Base-by-base conservation (phyloP, 2,113 vertebrate genomes). In the Channa argus region DNA sequence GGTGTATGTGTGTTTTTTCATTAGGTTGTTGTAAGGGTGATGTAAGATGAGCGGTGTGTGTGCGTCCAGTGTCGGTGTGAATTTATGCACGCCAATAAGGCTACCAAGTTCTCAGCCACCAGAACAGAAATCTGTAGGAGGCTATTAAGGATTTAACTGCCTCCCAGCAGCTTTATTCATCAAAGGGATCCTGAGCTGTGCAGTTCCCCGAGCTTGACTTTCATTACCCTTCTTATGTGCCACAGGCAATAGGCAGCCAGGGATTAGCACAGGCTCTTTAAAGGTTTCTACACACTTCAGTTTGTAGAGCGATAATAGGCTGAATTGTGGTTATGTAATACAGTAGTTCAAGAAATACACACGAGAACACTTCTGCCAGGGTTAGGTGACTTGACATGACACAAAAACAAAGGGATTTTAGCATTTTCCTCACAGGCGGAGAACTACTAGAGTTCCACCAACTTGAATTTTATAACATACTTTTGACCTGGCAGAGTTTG, bases 111-210 rank as follows among this genome's bases (percentile, higher is more conserved):
- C 66, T 83, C 74, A 74, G 80, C 62, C 69, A 78, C 69, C 63
- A 66, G 79, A 68, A 46, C 65, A 72, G 43, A 73, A 68, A 82
- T 85, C 80, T 84, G 80, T 66, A 68, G 73, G 71, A 79, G 77
- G 73, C 84, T 84, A 86, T 83, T 87, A 83, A 80, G 46, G 83
- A 85, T 67, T 88, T 86, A 88, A 74, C 66, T 66, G 72, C 79
- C 75, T 87, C 76, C 86, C 83, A 77, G 78, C 84, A 76, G 87
- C 87, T 89, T 90, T 81, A 80, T 87, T 86, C 86, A 89, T 91
- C 87, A 91, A 90, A 91, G 77, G 62, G 63, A 87, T 81, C 71
- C 71, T 82, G 79, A 87, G 85, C 74, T 10, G 10, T 13, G 41
- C 74, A 38, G 77, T 62, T 77, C 79, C 75, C 82, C 70, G 43